Conservation (phyloP, 2,888 invertebrate species). For the Caenorhabditis imperialis region DNA sequence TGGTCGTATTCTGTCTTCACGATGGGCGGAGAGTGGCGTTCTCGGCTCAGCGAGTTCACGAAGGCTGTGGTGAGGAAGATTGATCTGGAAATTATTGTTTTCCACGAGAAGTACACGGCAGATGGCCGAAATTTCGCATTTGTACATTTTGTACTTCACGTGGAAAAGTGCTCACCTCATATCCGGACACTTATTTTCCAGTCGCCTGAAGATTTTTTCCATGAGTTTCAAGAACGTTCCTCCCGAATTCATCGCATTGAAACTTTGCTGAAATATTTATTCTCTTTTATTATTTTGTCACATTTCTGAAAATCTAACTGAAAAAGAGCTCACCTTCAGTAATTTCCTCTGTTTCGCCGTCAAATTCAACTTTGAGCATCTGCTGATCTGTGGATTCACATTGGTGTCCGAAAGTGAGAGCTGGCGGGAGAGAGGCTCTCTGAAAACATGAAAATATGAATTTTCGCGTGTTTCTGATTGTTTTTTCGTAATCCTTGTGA, state of each 20-base stretch:
- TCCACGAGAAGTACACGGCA: neutral
- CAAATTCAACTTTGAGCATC: constrained; percentile 50
- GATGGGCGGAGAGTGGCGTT: constrained; percentile 57
- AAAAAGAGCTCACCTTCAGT: constrained; percentile 35
- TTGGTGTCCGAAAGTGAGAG: constrained; percentile 59
- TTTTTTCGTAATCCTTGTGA: no score
- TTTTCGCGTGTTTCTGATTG: no score
- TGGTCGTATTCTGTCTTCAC: constrained; percentile 68
- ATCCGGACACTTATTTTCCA: constrained; percentile 65
- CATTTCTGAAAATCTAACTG: constrained; percentile 1
- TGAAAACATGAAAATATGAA: constrained; percentile 17
- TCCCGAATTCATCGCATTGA: constrained; percentile 59
- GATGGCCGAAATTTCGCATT: neutral
- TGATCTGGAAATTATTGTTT: constrained; percentile 50
- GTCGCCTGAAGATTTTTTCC: constrained; percentile 65
- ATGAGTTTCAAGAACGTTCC: constrained; percentile 63
- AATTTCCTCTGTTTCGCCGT: constrained; percentile 57
- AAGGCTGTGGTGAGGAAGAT: constrained; percentile 67
- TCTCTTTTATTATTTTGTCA: no score
- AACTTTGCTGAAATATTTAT: constrained; percentile 56
- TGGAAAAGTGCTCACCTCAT: constrained; percentile 50
- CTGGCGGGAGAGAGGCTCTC: constrained; percentile 57
- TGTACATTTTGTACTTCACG: neutral
- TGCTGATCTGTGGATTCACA: constrained; percentile 56
- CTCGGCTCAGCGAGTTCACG: constrained; percentile 66